These are phyloP conservation scores for Drosophila subobscura DNA, from an alignment of 1,140 invertebrate genomes.

Conservation along the genomic window DNA sequence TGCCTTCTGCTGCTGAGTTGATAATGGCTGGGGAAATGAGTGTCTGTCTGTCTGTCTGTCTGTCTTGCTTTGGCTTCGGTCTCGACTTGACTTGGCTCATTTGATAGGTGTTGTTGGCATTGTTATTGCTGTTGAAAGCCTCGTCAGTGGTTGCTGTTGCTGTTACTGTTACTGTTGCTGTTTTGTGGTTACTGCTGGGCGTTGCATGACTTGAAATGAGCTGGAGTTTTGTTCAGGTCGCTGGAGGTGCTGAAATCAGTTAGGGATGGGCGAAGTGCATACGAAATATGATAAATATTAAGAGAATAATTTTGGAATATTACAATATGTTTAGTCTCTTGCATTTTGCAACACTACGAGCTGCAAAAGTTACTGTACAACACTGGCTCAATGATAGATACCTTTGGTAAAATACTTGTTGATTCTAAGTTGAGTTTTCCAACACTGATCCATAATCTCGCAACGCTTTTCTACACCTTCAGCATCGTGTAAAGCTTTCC, in stretches of 20 bases:
- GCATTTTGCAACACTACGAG: too few relatives aligned
- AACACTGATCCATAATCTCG: not conserved
- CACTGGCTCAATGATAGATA: too few relatives aligned
- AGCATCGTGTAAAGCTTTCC: not conserved
- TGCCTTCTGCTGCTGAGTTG: not conserved
- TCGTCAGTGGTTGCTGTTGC: not conserved
- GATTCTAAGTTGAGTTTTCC: too few relatives aligned
- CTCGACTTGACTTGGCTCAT: conserved; percentile 27
- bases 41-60: not conserved
- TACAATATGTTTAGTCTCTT: too few relatives aligned
- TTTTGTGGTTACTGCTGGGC: conserved; percentile 26
- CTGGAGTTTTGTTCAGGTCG: conserved; percentile 5
- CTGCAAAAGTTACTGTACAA: too few relatives aligned
- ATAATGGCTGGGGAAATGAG: conserved; percentile 33
- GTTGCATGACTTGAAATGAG: conserved; percentile 47
- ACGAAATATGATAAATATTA: not conserved
- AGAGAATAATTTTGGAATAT: too few relatives aligned
- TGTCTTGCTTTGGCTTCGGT: not conserved
- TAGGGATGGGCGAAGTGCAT: conserved; percentile 2
- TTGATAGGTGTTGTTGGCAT: conserved; percentile 61
- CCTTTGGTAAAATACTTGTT: too few relatives aligned
- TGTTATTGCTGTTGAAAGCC: conserved; percentile 59
- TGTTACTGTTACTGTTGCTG: conserved; percentile 25
- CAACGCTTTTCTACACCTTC: too few relatives aligned
- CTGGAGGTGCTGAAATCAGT: not conserved